Evolutionary conservation across 2,888 invertebrate species (phyloP), one percentile per base, ranked within the genome.

Genomic region (Dryadula phaetusa): DNA sequence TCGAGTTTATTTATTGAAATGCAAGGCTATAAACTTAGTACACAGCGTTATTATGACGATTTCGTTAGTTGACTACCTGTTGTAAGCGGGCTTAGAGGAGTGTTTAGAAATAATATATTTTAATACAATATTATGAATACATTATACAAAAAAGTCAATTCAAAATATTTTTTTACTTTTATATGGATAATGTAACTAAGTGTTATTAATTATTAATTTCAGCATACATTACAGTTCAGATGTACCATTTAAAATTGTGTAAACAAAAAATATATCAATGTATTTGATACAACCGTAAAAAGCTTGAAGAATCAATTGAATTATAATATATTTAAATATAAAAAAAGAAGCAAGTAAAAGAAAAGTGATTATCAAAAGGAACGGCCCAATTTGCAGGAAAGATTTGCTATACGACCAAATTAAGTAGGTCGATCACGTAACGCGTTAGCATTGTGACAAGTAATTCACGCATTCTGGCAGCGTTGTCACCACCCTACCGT

Each of bases 401-500:
- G 83, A 81, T 81, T 32, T 28, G 70, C 75, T 78, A 83, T 76
- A 74, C 85, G 76, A 32, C 81, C 42, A 79, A 85, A 88, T 88
- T 80, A 81, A 75, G 81, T 79, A 88, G 83, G 83, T 82, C 75
- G 78, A 73, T 86, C 90, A 88, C 88, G 90, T 88, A 82, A 69
- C 72, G 67, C 76, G 79, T 85, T 84, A 85, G 79, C 79, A 88
- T 88, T 89, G 88, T 88, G 83, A 83, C 82, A 82, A 75, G 77
- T 79, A 77, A 82, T 84, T 86, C 82, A 82, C 81, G 79, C 81
- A 80, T 87, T 80, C 83, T 81, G 79, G 79, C 78, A 73, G 86
- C 77, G 81, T 87, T 85, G 84, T 78, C 82, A 74, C 77, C 86
- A 80, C 87, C 85, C 85, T 79, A 81, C 58, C 65, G 79, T 79